These are phyloP conservation scores for Leptopterna dolabrata DNA, from an alignment of 2,888 invertebrate genomes.

Conservation along the genomic window DNA sequence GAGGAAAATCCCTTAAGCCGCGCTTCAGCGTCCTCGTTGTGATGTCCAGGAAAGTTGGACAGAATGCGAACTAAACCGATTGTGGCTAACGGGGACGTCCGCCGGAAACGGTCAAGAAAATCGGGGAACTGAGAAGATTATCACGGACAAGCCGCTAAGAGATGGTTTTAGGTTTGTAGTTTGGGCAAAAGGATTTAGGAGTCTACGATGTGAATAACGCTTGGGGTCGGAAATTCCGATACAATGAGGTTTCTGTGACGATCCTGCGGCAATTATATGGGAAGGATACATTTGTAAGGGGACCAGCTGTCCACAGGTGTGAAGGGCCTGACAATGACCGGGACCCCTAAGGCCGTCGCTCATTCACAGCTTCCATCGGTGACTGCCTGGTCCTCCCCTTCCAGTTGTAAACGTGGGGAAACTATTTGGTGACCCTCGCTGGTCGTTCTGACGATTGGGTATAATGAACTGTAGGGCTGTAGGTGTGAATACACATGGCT, in stretches of 20 bases:
- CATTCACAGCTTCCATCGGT: background rate
- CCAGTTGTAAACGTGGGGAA: background rate
- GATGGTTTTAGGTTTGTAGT: background rate
- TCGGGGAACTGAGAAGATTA: background rate
- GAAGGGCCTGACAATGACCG: background rate
- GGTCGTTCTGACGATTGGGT: background rate
- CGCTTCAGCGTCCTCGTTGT: background rate
- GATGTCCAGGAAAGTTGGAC: background rate
- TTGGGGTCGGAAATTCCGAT: background rate
- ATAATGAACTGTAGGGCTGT: background rate
- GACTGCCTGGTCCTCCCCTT: background rate
- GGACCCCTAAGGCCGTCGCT: background rate
- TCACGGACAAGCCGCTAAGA: background rate
- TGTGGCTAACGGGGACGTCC: background rate
- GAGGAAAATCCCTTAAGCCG: background rate
- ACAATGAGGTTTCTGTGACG: background rate
- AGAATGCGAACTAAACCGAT: background rate
- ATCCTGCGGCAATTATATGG: conserved; percentile 1
- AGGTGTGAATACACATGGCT: background rate
- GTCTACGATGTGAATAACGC: background rate
- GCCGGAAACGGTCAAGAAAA: background rate
- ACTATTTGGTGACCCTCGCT: background rate
- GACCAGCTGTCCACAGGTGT: conserved; percentile 27
- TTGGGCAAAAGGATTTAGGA: background rate
- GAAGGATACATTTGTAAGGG: conserved; percentile 12